Conservation (phyloP, 2,888 invertebrate species). For the Alentia gelatinosa region DNA sequence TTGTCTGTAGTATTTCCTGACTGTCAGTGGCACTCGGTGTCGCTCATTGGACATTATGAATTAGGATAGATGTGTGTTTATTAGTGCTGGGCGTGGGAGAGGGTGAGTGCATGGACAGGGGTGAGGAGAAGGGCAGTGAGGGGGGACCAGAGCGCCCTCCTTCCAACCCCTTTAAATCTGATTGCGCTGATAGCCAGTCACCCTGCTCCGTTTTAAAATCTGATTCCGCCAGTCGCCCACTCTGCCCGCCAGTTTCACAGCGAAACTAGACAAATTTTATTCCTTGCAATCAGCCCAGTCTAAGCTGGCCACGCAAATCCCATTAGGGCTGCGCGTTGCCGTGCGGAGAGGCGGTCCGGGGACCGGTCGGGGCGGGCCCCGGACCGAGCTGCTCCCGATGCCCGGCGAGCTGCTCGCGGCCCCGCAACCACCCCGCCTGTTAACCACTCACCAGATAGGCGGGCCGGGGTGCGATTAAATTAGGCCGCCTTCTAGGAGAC, state of each 20-base stretch:
- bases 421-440: background rate
- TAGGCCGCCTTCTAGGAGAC: background rate
- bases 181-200: background rate
- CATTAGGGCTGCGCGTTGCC: background rate
- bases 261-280: constrained; percentile 45
- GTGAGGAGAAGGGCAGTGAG: background rate
- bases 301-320: background rate
- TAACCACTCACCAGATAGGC: background rate
- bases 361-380: background rate
- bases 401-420: background rate
- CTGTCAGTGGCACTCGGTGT: too few relatives aligned
- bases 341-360: background rate
- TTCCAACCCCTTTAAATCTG: background rate
- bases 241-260: background rate
- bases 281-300: constrained; percentile 7
- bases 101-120: background rate
- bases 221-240: constrained; percentile 1
- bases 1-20: too few relatives aligned
- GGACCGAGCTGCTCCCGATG: background rate
- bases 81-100: background rate
- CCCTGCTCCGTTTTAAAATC: background rate
- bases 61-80: too few relatives aligned
- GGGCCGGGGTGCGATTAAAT: background rate
- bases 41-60: too few relatives aligned
- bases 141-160: background rate